Evolutionary conservation across 2,113 vertebrate species (phyloP).

Genomic region (Malurus melanocephalus): DNA sequence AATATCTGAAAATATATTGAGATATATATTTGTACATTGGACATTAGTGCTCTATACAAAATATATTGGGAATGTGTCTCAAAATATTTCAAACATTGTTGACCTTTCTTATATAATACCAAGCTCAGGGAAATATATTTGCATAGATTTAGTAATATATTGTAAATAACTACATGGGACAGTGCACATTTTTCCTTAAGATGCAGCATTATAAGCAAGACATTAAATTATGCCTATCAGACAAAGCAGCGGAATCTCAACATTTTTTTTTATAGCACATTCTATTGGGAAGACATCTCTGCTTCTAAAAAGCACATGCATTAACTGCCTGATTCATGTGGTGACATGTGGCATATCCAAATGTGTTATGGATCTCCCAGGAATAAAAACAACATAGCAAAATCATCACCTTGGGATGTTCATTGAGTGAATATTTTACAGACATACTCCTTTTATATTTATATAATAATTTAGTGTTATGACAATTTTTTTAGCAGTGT

Average conservation of each 20-base stretch:
- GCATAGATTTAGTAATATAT: constrained; percentile 81
- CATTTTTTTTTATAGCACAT: constrained; percentile 74
- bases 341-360: constrained; percentile 82
- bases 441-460: constrained; percentile 87
- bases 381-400: constrained; percentile 82
- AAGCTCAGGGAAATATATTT: constrained; percentile 78
- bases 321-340: constrained; percentile 83
- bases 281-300: constrained; percentile 80
- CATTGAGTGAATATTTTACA: constrained; percentile 88
- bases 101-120: constrained; percentile 79
- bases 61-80: constrained; percentile 72
- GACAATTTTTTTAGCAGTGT: constrained; percentile 85
- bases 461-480: constrained; percentile 89
- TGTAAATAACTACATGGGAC: constrained; percentile 78
- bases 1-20: constrained; percentile 73
- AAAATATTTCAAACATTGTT: constrained; percentile 81
- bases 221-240: constrained; percentile 85
- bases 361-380: constrained; percentile 85
- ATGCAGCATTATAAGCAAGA: constrained; percentile 78
- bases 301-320: constrained; percentile 79
- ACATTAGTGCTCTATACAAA: constrained; percentile 61
- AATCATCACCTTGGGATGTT: constrained; percentile 87
- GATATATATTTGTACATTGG: constrained; percentile 72
- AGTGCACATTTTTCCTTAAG: constrained; percentile 80
- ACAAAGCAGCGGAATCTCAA: constrained; percentile 78